Evolutionary conservation across 2,797 vertebrate species (phyloP), one percentile per base, ranked within the genome.

Genomic region (Propithecus perrieri): DNA sequence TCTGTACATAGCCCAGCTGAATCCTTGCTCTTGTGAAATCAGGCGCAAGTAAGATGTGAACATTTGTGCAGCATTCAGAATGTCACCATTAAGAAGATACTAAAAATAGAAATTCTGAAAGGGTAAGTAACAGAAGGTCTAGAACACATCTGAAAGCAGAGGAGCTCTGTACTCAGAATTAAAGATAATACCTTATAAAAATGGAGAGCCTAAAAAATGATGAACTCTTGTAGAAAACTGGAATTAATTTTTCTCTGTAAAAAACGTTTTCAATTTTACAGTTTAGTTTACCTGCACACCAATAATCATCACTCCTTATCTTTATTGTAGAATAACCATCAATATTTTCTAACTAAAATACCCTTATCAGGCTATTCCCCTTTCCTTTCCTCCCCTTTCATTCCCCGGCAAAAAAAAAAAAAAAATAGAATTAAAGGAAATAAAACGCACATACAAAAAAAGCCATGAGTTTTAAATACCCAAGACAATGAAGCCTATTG

Each of bases 111-210:
- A 96, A 50, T 20, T 33, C 35, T 92, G 90, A 93, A 90, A 59
- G 53, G 0, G 0, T 59, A 28, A 0, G 0, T 88, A 95, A 80
- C 24, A 57, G 69, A 89, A 94, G 38, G 65, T 55, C 85, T 2
- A 8, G 93, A 92, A 89, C 85, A 57, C 15, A 88, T 93, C 41
- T 91, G n/a, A 96, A 97, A 91, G 33, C 43, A 59, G 59, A 94
- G 74, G 79, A 33, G 2, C 67, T n/a, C 33, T 79, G 90, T 95
- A 9, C n/a, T 89, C 96, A 28, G 33, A 59, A 93, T 96, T 96
- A 85, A 94, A 96, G 33, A 67, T 74, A 93, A 78, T 50, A 35
- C 22, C 20, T 85, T 85, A 55, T 78, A 4, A 7, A 97, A 94
- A 85, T 48, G 1, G 33, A 72, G 4, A 18, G 1, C 48, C 33